Percentiles rank a stretch among this genome's conserved stretches.
phyloP scores from a whole-genome alignment of 1,140 invertebrate genomes.

The Drosophila baimaii region DNA sequence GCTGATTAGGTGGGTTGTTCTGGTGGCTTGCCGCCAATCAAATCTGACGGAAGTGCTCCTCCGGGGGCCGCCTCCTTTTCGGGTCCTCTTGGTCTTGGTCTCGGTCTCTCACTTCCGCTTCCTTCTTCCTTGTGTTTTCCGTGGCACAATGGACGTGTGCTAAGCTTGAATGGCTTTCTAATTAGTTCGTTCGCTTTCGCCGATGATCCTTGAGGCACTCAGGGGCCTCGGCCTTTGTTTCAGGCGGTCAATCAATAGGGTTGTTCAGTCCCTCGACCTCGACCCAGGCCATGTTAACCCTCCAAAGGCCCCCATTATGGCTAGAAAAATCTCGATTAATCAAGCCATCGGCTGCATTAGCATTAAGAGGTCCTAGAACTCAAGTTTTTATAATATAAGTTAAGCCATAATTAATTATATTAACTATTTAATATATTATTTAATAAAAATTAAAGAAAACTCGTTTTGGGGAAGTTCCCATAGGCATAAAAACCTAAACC shows the following conservation, averaged over 20 bases:
- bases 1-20: slow-evolving; percentile 28
- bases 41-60: slow-evolving; percentile 36
- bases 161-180: slow-evolving; percentile 74
- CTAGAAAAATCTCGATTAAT: slow-evolving; percentile 11
- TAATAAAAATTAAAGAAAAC: background rate
- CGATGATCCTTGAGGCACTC: slow-evolving; percentile 69
- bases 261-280: slow-evolving; percentile 47
- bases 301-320: slow-evolving; percentile 18
- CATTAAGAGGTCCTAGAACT: background rate
- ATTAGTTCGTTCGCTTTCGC: slow-evolving; percentile 70
- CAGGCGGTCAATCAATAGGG: slow-evolving; percentile 72
- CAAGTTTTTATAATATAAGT: too few species aligned
- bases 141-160: slow-evolving; percentile 48
- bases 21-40: slow-evolving; percentile 41
- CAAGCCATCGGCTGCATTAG: background rate
- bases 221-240: slow-evolving; percentile 54
- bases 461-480: background rate
- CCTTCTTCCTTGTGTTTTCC: slow-evolving; percentile 22
- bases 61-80: slow-evolving; percentile 14
- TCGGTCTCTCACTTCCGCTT: slow-evolving; percentile 8
- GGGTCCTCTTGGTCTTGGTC: background rate
- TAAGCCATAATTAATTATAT: background rate
- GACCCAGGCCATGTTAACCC: slow-evolving; percentile 43
- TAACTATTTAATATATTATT: background rate
- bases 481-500: background rate